Evolutionary conservation across 2,797 vertebrate species (phyloP).

Genomic region (Squalus acanthias): DNA sequence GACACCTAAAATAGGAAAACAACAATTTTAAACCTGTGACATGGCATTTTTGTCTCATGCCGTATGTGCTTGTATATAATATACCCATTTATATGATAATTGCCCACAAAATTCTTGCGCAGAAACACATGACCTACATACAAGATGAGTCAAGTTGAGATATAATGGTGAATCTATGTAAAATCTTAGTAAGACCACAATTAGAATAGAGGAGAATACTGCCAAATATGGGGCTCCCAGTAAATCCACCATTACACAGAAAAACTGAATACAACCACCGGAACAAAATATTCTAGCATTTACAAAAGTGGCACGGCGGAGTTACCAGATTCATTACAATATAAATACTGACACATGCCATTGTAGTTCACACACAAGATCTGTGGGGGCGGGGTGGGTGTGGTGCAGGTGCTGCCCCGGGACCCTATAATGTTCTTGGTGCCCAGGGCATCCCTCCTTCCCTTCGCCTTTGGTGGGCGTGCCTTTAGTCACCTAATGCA

Average conservation of each 20-base stretch:
- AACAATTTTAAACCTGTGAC: neutral
- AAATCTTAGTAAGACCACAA: neutral
- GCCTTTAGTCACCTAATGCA: neutral
- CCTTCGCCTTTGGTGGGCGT: neutral
- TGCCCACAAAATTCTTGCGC: neutral
- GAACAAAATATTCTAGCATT: neutral
- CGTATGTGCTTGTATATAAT: neutral
- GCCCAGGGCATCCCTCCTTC: neutral
- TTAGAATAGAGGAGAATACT: neutral
- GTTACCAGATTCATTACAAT: neutral
- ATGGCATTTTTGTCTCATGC: neutral
- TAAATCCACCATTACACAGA: neutral
- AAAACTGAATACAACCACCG: neutral
- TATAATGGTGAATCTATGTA: neutral
- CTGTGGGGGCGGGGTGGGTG: neutral
- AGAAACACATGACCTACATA: neutral
- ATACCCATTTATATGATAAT: constrained; percentile 6
- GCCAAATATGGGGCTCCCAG: neutral
- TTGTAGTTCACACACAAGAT: neutral
- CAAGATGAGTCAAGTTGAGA: neutral
- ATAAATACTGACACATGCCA: neutral
- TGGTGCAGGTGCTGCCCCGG: neutral
- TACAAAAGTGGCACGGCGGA: neutral
- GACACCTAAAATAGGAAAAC: neutral
- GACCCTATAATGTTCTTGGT: neutral